These are phyloP conservation scores for Calliphora vomitoria DNA, from an alignment of 2,888 invertebrate genomes.

Conservation along the genomic window DNA sequence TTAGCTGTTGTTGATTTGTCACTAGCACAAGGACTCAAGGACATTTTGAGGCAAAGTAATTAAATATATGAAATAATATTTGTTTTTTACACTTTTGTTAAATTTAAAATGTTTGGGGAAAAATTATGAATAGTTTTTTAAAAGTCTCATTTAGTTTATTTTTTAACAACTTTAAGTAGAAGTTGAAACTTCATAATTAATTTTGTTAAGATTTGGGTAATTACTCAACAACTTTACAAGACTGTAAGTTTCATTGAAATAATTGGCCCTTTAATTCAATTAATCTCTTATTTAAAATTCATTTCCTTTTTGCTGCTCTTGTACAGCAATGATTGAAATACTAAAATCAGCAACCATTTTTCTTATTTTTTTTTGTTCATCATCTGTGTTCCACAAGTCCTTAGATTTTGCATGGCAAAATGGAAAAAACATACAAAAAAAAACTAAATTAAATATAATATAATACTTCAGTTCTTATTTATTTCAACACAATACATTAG, in stretches of 20 bases:
- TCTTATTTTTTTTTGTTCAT: not conserved
- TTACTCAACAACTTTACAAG: not conserved
- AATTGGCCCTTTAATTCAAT: constrained; percentile 51
- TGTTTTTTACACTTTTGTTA: not conserved
- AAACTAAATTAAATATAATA: constrained; percentile 46
- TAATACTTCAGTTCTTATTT: constrained; percentile 56
- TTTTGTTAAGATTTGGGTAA: not conserved
- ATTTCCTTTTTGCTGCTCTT: constrained; percentile 3
- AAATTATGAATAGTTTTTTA: not conserved
- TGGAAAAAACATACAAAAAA: not conserved
- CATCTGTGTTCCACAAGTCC: not conserved
- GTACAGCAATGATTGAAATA: constrained; percentile 17
- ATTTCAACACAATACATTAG: constrained; percentile 68
- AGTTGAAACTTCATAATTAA: too few relatives aligned
- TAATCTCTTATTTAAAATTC: constrained; percentile 58
- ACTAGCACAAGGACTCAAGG: not conserved
- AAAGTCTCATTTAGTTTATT: not conserved
- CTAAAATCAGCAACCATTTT: constrained; percentile 17
- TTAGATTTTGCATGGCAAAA: constrained; percentile 25
- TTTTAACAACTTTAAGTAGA: too few relatives aligned
- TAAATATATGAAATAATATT: not conserved
- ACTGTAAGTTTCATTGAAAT: not conserved
- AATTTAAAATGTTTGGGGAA: not conserved
- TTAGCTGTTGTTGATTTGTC: constrained; percentile 5
- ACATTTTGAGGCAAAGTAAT: not conserved